Evolutionary conservation across 2,113 vertebrate genomes (phyloP).

Genomic region (Oreochromis niloticus): DNA sequence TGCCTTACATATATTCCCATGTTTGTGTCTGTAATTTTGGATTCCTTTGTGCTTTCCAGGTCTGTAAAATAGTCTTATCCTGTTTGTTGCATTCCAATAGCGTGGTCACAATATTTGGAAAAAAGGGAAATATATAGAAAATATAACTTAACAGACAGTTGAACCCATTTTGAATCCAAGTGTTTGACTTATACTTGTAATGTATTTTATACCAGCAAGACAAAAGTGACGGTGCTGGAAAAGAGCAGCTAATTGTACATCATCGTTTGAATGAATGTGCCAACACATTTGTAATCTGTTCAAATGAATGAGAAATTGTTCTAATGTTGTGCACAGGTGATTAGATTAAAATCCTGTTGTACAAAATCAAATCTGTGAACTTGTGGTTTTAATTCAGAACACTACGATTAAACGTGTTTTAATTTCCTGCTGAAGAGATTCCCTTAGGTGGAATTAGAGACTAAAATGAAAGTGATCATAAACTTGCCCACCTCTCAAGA

Average conservation of each 20-base stretch:
- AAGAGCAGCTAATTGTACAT: neutral
- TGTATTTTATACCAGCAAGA: neutral
- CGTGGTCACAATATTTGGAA: rapidly evolving
- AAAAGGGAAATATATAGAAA: neutral
- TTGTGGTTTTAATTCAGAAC: neutral
- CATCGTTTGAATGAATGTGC: neutral
- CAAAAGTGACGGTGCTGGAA: neutral
- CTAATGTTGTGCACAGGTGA: neutral
- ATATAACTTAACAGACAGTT: neutral
- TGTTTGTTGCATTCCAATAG: neutral
- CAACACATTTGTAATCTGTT: neutral
- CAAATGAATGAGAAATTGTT: neutral
- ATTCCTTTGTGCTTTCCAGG: neutral
- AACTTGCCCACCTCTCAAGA: neutral
- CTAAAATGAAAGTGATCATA: neutral
- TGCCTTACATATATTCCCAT: neutral
- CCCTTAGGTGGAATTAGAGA: neutral
- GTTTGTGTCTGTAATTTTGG: neutral
- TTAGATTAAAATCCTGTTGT: neutral
- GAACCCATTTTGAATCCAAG: neutral
- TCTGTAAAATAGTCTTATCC: neutral
- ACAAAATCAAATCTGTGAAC: neutral
- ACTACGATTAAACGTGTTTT: neutral
- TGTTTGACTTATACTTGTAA: neutral
- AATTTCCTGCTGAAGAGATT: neutral